These are phyloP conservation scores for Lasioglossum morio DNA, from an alignment of 2,888 invertebrate genomes.

Conservation along the genomic window DNA sequence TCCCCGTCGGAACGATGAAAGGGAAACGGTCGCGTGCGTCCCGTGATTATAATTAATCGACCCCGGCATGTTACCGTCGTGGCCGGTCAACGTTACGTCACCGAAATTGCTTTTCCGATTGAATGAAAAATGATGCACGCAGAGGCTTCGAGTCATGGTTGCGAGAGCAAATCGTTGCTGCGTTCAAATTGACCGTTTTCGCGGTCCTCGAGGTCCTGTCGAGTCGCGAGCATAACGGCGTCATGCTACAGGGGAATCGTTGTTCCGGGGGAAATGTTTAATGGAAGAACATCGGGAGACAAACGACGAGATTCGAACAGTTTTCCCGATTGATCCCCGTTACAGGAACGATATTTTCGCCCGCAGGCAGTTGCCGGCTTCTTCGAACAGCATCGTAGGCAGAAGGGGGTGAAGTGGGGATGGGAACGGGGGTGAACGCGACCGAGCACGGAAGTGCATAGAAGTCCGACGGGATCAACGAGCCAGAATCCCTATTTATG, in stretches of 20 bases:
- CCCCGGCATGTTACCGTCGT: background rate
- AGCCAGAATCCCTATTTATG: slow-evolving; percentile 74
- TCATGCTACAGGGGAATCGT: background rate
- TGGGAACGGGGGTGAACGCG: background rate
- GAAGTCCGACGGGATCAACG: slow-evolving; percentile 8
- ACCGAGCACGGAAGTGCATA: slow-evolving; percentile 9
- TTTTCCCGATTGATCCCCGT: slow-evolving; percentile 1
- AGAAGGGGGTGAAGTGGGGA: background rate
- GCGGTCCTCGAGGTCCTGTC: background rate
- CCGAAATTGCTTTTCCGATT: background rate
- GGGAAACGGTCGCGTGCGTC: slow-evolving; percentile 1
- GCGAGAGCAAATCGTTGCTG: background rate
- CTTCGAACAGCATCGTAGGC: background rate
- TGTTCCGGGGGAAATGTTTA: background rate
- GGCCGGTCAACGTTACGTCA: background rate
- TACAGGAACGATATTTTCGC: background rate
- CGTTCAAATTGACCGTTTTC: background rate
- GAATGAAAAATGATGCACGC: background rate
- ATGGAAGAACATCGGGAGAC: background rate
- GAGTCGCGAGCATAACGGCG: background rate
- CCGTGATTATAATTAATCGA: slow-evolving; percentile 7
- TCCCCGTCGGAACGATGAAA: background rate
- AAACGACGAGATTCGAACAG: background rate
- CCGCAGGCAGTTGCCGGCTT: background rate
- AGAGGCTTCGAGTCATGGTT: background rate